Base-by-base conservation (phyloP, 1,140 invertebrate species). In the Sinonovacula constricta region DNA sequence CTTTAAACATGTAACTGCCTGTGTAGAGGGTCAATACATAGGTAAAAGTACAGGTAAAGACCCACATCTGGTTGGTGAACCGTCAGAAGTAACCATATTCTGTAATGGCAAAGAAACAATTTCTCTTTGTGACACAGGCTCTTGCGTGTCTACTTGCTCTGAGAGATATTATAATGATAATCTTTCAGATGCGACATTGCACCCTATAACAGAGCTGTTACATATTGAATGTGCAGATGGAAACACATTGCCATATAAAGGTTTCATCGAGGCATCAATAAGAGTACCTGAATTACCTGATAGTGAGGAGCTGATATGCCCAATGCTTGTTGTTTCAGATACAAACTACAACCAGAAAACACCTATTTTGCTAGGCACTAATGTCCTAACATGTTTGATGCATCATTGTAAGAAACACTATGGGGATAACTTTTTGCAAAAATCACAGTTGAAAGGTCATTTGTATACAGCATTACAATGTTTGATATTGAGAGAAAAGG, bases 151-250 rank as follows among this genome's bases (percentile, higher is more conserved):
- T 15, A 68, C 65, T 7, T 26, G 45, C 5, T 24, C 26, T 65
- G 24, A 65, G 30, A 30, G 14, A 14, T 31, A 33, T 28, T 70
- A 70, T 59, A 28, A 59, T 15, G 10, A 18, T 26, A 18, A 68
- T 54, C 28, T 68, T 12, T 12, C 28, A 26, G 4, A 34, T 30
- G 15, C 59, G 31, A 14, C 22, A 15, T n/a, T 70, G 5, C 7
- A 31, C 22, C 53, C n/a, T 14, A 10, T 70, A 18, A 30, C 12
- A 30, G 12, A 12, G 10, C 14, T 70, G 12, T 57, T 70, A 31
- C 18, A 70, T 31, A 59, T 59, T 70, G 68, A 70, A 30, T 56
- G 49, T 59, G 68, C 68, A 10, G 68, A 59, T 59, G 68, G 68
- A 14, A 10, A 70, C 4, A 0, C 49, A 15, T 36, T 70, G 31